Evolutionary conservation across 2,797 vertebrate species (phyloP).

Genomic region (Thaleichthys pacificus): DNA sequence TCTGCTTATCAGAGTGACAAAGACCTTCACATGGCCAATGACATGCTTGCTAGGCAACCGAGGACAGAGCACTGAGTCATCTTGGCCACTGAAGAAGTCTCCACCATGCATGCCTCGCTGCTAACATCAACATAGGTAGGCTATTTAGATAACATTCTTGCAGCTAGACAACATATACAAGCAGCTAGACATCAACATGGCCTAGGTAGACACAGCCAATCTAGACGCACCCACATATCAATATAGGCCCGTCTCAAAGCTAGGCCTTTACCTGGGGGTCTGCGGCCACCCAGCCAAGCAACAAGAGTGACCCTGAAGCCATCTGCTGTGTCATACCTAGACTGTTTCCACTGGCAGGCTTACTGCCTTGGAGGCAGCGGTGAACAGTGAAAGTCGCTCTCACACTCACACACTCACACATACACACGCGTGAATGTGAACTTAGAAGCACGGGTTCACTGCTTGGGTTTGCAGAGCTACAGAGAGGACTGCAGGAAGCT

Average conservation of each 20-base stretch:
- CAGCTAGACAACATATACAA: not conserved
- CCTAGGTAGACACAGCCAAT: not conserved
- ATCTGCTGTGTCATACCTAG: not conserved
- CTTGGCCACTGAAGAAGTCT: not conserved
- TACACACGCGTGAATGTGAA: constrained; percentile 46
- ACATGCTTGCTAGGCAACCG: not conserved
- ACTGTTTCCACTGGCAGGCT: constrained; percentile 11
- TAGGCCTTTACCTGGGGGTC: not conserved
- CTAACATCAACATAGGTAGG: not conserved
- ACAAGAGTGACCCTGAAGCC: not conserved
- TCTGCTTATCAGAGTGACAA: not conserved
- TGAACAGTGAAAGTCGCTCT: constrained; percentile 49
- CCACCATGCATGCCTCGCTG: not conserved
- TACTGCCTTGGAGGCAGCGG: constrained; percentile 65
- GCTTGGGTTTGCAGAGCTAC: not conserved
- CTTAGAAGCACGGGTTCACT: constrained; percentile 31
- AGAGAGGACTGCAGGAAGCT: constrained; percentile 16
- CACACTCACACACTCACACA: constrained; percentile 18
- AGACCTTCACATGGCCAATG: not conserved
- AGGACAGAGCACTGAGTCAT: not conserved
- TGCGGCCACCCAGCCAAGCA: not conserved
- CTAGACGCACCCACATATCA: no score
- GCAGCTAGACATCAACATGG: not conserved
- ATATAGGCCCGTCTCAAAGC: not conserved
- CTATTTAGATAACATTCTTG: no score